Evolutionary conservation across 2,113 vertebrate genomes (phyloP).

Genomic region (Lagopus muta): DNA sequence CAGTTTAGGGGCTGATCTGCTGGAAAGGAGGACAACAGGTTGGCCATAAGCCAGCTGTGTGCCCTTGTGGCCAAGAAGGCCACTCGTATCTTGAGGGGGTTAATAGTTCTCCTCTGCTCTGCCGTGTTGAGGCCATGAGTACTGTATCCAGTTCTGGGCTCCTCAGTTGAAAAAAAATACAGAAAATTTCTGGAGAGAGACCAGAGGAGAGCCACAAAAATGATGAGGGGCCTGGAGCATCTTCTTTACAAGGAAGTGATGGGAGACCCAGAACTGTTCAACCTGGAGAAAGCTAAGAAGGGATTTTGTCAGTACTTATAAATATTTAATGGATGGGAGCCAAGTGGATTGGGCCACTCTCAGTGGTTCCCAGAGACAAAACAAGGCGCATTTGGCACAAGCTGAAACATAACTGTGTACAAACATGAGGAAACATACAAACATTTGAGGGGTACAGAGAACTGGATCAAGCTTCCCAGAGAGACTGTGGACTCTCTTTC

Average conservation of each 20-base stretch:
- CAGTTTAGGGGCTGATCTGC: too few relatives aligned
- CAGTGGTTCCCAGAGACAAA: neutral
- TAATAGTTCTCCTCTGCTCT: too few relatives aligned
- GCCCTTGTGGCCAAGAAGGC: neutral
- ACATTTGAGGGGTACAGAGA: neutral
- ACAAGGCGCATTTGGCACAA: neutral
- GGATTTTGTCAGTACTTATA: neutral
- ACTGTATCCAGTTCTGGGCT: too few relatives aligned
- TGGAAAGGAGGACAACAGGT: neutral
- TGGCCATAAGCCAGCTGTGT: neutral
- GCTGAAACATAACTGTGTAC: neutral
- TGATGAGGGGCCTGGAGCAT: neutral
- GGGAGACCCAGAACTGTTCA: neutral
- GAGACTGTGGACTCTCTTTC: neutral
- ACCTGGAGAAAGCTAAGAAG: neutral
- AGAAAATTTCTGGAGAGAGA: neutral
- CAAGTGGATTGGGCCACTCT: neutral
- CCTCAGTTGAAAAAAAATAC: too few relatives aligned
- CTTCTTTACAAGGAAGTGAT: neutral
- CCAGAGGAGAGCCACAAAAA: neutral
- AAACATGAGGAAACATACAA: neutral
- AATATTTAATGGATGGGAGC: too few relatives aligned
- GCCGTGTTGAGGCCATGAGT: too few relatives aligned
- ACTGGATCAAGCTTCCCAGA: neutral
- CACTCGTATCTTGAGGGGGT: too few relatives aligned